Conservation (phyloP, 2,888 invertebrate species). For the Gymnosoma rotundatum region DNA sequence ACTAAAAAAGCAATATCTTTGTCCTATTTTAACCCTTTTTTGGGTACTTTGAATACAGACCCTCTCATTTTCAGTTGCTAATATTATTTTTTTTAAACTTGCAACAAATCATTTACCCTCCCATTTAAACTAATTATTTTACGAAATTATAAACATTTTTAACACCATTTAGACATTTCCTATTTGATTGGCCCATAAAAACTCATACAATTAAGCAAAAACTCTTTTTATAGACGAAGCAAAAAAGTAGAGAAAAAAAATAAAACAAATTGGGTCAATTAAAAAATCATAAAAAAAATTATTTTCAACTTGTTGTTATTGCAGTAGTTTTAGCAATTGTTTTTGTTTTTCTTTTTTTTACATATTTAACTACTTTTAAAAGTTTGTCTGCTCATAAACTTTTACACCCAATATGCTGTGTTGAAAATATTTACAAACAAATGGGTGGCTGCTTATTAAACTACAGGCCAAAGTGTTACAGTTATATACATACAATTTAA, state of each 20-base stretch:
- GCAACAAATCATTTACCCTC: conserved; percentile 7
- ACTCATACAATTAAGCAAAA: conserved; percentile 30
- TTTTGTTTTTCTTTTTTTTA: conserved; percentile 6
- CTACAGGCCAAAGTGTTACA: not conserved
- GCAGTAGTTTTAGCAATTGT: not conserved
- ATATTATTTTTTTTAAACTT: not conserved
- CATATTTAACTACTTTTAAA: conserved; percentile 50
- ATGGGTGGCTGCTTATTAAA: not conserved
- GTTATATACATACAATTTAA: not conserved
- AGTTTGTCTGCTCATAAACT: conserved; percentile 55
- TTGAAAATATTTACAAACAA: conserved; percentile 25
- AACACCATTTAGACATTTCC: conserved; percentile 56
- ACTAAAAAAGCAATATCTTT: no score
- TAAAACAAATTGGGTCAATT: conserved; percentile 69
- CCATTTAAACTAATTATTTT: conserved; percentile 35
- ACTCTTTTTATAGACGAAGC: not conserved
- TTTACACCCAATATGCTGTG: conserved; percentile 31
- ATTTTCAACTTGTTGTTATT: conserved; percentile 36
- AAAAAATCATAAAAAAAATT: conserved; percentile 63
- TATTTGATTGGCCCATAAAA: conserved; percentile 53
- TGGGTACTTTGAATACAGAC: not conserved
- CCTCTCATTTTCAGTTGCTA: not conserved
- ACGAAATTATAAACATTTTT: conserved; percentile 41
- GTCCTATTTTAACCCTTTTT: no score
- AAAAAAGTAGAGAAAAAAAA: conserved; percentile 12